Evolutionary conservation across 2,888 invertebrate genomes (phyloP).

Genomic region (Eristalis pertinax): DNA sequence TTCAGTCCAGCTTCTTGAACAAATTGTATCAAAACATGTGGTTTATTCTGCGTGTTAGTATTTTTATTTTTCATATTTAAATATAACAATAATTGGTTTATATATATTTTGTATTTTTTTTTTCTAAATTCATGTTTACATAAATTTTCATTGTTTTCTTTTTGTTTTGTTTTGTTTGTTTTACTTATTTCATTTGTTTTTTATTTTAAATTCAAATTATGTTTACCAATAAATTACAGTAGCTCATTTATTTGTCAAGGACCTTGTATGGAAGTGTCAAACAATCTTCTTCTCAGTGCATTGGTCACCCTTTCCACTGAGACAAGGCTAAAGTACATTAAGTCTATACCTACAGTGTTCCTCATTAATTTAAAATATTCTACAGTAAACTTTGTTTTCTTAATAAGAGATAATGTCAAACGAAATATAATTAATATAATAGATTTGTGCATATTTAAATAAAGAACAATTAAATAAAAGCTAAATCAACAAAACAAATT

Average conservation of each 20-base stretch:
- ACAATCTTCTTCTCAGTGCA: conserved; percentile 6
- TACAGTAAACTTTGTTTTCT: conserved; percentile 37
- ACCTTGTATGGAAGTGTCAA: conserved; percentile 41
- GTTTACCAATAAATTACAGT: conserved; percentile 62
- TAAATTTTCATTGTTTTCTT: conserved; percentile 36
- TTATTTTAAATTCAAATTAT: conserved; percentile 53
- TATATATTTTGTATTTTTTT: conserved; percentile 70
- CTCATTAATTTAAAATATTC: conserved; percentile 56
- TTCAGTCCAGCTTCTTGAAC: background rate
- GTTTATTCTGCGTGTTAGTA: conserved; percentile 72
- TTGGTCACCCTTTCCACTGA: conserved; percentile 14
- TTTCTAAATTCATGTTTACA: conserved; percentile 74
- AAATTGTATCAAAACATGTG: background rate
- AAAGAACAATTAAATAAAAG: conserved; percentile 40
- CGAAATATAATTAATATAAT: conserved; percentile 3
- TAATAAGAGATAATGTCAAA: background rate
- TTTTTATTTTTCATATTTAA: conserved; percentile 74
- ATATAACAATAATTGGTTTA: conserved; percentile 73
- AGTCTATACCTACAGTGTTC: conserved; percentile 28
- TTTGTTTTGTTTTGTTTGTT: too few species aligned
- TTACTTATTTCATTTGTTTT: conserved; percentile 6
- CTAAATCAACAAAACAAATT: conserved; percentile 20
- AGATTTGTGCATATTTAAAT: conserved; percentile 52
- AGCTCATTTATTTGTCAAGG: conserved; percentile 64
- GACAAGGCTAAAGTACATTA: conserved; percentile 13